phyloP scores from a whole-genome alignment of 2,113 vertebrate genomes.

The Mesocricetus auratus region DNA sequence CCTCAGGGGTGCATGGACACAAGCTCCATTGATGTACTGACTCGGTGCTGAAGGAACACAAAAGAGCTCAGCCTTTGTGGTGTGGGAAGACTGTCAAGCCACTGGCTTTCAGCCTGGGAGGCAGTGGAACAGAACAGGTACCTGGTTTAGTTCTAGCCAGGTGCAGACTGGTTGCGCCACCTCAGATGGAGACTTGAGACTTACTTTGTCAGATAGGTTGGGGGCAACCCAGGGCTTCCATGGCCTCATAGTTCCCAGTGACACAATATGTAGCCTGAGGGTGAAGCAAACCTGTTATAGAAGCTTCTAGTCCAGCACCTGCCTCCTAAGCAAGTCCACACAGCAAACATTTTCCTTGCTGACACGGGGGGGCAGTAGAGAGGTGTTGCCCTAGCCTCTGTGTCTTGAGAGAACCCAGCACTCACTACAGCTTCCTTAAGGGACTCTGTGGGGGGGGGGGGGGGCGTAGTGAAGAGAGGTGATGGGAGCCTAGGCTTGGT shows the following conservation, averaged over 20 bases:
- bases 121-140: background rate
- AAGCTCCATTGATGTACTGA: accelerated
- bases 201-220: background rate
- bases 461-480: background rate
- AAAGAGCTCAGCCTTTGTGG: accelerated
- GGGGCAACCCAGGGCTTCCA: too few relatives aligned
- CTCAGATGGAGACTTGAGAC: background rate
- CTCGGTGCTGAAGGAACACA: background rate
- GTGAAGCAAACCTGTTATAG: background rate
- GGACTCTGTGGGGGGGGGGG: background rate
- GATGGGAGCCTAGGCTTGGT: background rate
- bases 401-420: background rate
- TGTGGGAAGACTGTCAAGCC: background rate
- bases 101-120: background rate
- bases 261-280: background rate
- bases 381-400: background rate
- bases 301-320: background rate
- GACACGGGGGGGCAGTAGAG: background rate
- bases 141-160: background rate
- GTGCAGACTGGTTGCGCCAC: background rate
- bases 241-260: background rate
- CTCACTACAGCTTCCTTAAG: background rate
- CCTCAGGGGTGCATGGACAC: accelerated
- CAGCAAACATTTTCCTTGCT: background rate
- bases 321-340: background rate